Evolutionary conservation across 2,797 vertebrate species (phyloP), one percentile per base, ranked within the genome.

Genomic region (Enteromius fasciolatus): DNA sequence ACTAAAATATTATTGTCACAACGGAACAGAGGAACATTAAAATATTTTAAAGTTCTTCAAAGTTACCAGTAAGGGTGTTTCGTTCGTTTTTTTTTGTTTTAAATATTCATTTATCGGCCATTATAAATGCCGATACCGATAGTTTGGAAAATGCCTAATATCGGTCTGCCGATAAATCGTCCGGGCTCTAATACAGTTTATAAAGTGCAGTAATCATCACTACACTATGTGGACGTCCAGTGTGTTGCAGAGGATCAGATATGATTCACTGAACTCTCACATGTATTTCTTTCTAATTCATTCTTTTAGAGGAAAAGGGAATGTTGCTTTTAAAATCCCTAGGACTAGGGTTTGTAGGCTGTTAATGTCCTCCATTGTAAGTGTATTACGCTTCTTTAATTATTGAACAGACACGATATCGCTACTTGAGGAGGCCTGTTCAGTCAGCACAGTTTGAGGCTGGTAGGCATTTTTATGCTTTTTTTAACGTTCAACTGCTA

Each of bases 301-400:
- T 41, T 57, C 33, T 61, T 41, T 76, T 66, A 17, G 25, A 48
- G 12, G 12, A 46, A 78, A 78, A 8, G 12, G 18, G 25, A 64
- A 1, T 8, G 4, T 17, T 33, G 28, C 59, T 33, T 81, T 25
- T 72, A 33, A 50, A 63, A 68, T 67, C 6, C 9, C 11, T 18
- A 41, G 18, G 2, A 80, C 4, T 44, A 23, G 39, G 70, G 79
- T 63, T 81, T 81, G 41, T 73, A 64, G 59, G 33, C 57, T 82
- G 48, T 75, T 41, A 67, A 28, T 41, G 17, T 76, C 63, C 1
- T 11, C 48, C n/a, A 14, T 75, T 75, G 46, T 75, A 66, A 31
- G 44, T 50, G 46, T 66, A 66, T 74, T 23, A 66, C 15, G 5
- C n/a, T 66, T 67, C 61, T 75, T 44, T 54, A 82, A 82, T 54